These are phyloP conservation scores for Netelia melanura DNA, from an alignment of 2,888 invertebrate species.

Conservation along the genomic window DNA sequence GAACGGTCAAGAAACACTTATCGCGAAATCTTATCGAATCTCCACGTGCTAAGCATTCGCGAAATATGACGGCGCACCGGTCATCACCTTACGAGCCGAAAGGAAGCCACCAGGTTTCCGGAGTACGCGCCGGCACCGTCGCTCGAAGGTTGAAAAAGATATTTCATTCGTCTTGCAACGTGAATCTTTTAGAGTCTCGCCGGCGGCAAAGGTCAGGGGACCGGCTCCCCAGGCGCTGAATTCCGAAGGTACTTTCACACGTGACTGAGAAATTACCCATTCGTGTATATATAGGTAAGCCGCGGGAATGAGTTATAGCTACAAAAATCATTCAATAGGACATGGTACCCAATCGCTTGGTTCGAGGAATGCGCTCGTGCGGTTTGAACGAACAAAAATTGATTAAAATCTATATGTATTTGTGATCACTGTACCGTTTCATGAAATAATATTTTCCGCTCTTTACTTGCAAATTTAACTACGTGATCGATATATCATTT, in stretches of 20 bases:
- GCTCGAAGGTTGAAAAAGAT: conserved; percentile 22
- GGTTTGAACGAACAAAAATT: background rate
- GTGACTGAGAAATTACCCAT: conserved; percentile 82
- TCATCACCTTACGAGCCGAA: conserved; percentile 28
- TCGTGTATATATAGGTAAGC: conserved; percentile 67
- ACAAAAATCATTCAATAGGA: conserved; percentile 60
- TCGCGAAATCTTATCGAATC: conserved; percentile 21
- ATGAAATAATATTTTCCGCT: background rate
- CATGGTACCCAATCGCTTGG: background rate
- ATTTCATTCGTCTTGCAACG: conserved; percentile 35
- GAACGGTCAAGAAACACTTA: background rate
- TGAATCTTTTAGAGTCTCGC: conserved; percentile 63
- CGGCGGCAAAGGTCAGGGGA: conserved; percentile 79
- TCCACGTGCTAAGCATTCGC: conserved; percentile 15
- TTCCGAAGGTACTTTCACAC: conserved; percentile 83
- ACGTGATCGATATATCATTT: background rate
- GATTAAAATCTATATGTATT: background rate
- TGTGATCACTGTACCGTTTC: background rate
- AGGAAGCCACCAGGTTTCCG: conserved; percentile 67
- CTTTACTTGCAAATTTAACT: background rate
- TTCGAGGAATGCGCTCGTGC: conserved; percentile 23
- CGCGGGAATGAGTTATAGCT: conserved; percentile 24
- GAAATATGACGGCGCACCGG: conserved; percentile 18
- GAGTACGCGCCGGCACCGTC: conserved; percentile 36
- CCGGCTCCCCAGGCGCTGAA: conserved; percentile 78